phyloP scores from a whole-genome alignment of 2,888 invertebrate species.

The Fabriciana adippe region DNA sequence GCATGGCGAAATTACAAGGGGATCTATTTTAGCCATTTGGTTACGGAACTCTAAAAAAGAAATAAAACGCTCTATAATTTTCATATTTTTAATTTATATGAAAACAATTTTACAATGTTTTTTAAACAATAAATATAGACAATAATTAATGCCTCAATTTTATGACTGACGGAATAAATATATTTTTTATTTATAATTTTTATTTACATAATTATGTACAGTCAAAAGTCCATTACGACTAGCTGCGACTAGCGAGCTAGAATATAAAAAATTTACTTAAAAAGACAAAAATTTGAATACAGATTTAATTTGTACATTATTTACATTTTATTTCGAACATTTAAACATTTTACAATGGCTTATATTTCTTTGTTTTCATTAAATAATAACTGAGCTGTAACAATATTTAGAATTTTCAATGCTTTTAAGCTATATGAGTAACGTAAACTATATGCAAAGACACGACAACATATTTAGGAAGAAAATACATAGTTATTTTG shows the following conservation, averaged over 20 bases:
- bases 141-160: slow-evolving; percentile 67
- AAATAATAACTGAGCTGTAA: slow-evolving; percentile 20
- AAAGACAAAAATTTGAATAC: slow-evolving; percentile 52
- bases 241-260: slow-evolving; percentile 54
- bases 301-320: slow-evolving; percentile 68
- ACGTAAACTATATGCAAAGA: slow-evolving; percentile 15
- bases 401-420: slow-evolving; percentile 22
- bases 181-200: slow-evolving; percentile 61
- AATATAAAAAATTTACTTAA: slow-evolving; percentile 62
- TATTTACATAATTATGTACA: slow-evolving; percentile 78
- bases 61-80: slow-evolving; percentile 16
- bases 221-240: slow-evolving; percentile 50
- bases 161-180: slow-evolving; percentile 76
- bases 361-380: slow-evolving; percentile 6
- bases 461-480: slow-evolving; percentile 13
- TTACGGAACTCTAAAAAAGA: background rate
- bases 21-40: too few relatives aligned
- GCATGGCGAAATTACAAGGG: too few relatives aligned
- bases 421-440: slow-evolving; percentile 13
- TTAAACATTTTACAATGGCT: slow-evolving; percentile 23
- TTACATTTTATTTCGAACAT: slow-evolving; percentile 52
- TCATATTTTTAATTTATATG: slow-evolving; percentile 68
- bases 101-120: slow-evolving; percentile 78
- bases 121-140: slow-evolving; percentile 76
- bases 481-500: background rate